Conservation (phyloP, 2,888 invertebrate species). For the Melanargia galathea region DNA sequence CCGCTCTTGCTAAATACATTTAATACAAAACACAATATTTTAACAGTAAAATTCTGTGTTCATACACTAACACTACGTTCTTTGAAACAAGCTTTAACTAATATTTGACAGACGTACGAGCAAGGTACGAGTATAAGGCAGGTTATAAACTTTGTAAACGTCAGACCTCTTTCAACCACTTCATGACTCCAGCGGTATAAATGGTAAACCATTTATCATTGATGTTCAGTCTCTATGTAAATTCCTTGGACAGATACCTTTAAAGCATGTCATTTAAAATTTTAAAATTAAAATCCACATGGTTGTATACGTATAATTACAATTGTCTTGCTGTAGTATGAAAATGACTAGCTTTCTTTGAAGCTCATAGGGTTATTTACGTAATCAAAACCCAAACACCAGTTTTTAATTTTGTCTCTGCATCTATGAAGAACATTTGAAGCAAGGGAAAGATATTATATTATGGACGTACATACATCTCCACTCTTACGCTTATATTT, state of each 20-base stretch:
- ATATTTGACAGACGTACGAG: conserved; percentile 28
- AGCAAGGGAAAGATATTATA: no score
- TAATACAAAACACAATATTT: no score
- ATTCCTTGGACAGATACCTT: background rate
- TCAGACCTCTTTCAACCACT: conserved; percentile 30
- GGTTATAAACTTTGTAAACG: conserved; percentile 34
- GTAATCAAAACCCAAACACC: background rate
- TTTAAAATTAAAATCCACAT: background rate
- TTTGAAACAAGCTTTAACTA: conserved; percentile 12
- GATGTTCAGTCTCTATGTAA: conserved; percentile 15
- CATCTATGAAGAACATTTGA: no score
- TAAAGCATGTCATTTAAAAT: background rate
- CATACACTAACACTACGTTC: background rate
- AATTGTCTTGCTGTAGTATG: no score
- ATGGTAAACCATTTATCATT: conserved; percentile 33
- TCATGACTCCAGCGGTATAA: conserved; percentile 15
- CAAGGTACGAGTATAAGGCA: background rate
- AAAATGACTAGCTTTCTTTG: background rate
- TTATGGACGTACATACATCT: no score
- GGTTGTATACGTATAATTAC: background rate
- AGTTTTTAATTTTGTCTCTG: background rate
- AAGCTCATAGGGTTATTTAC: background rate
- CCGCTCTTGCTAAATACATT: no score
- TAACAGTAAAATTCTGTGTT: background rate
- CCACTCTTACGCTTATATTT: no score